A percentile compares a stretch with the other conserved stretches of the same genome.
Evolutionary conservation across 1,140 invertebrate species (phyloP).

Genomic region (Drosophila mayri): DNA sequence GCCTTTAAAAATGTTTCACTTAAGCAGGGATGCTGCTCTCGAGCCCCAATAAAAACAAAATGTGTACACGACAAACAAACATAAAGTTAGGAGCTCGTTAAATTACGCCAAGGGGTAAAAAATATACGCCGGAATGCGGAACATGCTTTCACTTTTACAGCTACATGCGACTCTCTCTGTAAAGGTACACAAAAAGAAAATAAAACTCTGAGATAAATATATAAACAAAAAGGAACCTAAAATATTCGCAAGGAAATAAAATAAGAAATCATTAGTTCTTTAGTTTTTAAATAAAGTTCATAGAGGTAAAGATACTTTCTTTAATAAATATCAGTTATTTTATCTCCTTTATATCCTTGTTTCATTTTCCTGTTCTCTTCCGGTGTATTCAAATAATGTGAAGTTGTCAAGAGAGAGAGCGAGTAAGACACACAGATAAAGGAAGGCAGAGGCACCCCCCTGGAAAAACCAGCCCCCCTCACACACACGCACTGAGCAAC

Average conservation of each 20-base stretch:
- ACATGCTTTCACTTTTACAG: constrained; percentile 69
- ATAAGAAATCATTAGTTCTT: not conserved
- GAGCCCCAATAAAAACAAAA: constrained; percentile 77
- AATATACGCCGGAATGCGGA: constrained; percentile 57
- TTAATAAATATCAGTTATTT: no score
- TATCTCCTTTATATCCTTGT: no score
- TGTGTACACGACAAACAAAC: constrained; percentile 82
- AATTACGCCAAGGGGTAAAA: constrained; percentile 74
- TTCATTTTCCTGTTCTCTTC: not conserved
- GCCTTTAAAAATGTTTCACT: constrained; percentile 81
- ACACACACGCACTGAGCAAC: constrained; percentile 39
- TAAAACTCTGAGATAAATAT: not conserved
- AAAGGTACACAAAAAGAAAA: constrained; percentile 6
- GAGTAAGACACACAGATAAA: not conserved
- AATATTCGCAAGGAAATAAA: not conserved
- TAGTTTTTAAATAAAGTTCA: not conserved
- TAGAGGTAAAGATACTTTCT: no score
- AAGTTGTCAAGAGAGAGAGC: constrained; percentile 49
- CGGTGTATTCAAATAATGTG: constrained; percentile 43
- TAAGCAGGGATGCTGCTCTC: constrained; percentile 53
- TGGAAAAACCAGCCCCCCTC: not conserved
- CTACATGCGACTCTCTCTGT: constrained; percentile 1
- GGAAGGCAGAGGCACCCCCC: not conserved
- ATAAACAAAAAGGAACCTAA: not conserved
- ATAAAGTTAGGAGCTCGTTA: constrained; percentile 82